Percentiles rank a stretch among this genome's conserved stretches.
Conservation (phyloP, 2,113 vertebrate genomes). For the Callipepla squamata region DNA sequence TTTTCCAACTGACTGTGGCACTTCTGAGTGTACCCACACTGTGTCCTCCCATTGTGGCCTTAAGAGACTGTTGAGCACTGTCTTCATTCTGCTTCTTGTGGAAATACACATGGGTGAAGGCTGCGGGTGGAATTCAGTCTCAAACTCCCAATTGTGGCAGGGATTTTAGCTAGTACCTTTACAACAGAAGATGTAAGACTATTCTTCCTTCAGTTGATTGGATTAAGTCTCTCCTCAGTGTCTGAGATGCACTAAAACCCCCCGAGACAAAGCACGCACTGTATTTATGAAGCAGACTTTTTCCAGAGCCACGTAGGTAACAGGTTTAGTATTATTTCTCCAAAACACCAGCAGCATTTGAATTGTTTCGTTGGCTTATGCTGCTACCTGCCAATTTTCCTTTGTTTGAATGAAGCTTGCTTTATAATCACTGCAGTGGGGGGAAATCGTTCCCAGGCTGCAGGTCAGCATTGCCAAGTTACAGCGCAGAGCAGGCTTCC, state of each 20-base stretch:
- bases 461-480: not conserved
- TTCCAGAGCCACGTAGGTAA: conserved; percentile 1
- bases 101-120: accelerated
- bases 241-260: conserved; percentile 1
- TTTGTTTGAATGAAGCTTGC: conserved; percentile 33
- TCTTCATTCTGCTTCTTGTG: not conserved
- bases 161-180: not conserved
- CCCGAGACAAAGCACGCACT: not conserved
- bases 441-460: conserved; percentile 17
- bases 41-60: accelerated
- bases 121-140: not conserved
- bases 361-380: not conserved
- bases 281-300: not conserved
- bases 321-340: not conserved
- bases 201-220: not conserved
- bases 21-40: not conserved
- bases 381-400: conserved; percentile 22
- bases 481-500: conserved; percentile 25
- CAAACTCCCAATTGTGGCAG: not conserved
- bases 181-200: not conserved
- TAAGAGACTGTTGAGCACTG: not conserved
- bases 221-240: not conserved
- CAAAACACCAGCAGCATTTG: not conserved
- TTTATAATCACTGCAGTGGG: conserved; percentile 20
- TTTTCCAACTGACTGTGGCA: not conserved